Evolutionary conservation across 2,888 invertebrate genomes (phyloP).

Genomic region (Agrotis exclamationis): DNA sequence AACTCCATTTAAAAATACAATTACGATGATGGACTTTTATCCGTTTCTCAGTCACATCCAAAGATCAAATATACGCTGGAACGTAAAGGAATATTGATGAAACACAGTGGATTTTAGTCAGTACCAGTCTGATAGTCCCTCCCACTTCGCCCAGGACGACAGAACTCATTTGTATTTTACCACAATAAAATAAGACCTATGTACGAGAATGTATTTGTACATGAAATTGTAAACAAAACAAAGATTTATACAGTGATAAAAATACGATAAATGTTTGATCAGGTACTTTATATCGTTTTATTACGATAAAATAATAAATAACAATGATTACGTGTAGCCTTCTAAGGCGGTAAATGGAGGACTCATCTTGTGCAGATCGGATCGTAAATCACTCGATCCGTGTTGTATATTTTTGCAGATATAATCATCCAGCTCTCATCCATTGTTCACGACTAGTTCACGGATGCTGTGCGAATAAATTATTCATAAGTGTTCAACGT

Average conservation of each 20-base stretch:
- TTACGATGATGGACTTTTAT: too few species aligned
- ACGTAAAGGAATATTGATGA: too few species aligned
- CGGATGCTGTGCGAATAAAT: conserved; percentile 81
- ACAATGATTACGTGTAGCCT: conserved; percentile 64
- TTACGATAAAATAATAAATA: conserved; percentile 66
- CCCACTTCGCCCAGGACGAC: too few species aligned
- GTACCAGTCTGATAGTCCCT: too few species aligned
- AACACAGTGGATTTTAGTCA: too few species aligned
- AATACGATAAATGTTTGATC: conserved; percentile 39
- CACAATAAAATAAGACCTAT: too few species aligned
- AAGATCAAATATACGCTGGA: too few species aligned
- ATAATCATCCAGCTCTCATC: conserved; percentile 78
- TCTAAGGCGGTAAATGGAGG: conserved; percentile 65
- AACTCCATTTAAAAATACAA: too few species aligned
- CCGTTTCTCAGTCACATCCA: too few species aligned
- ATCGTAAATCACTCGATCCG: conserved; percentile 78
- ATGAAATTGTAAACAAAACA: neutral
- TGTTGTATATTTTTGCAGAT: conserved; percentile 76
- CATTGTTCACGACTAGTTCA: conserved; percentile 82
- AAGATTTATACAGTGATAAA: conserved; percentile 13
- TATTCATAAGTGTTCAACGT: conserved; percentile 76
- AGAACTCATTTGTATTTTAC: too few species aligned
- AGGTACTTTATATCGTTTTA: conserved; percentile 46
- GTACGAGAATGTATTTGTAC: too few species aligned
- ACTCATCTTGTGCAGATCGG: conserved; percentile 69